Evolutionary conservation across 1,140 invertebrate species (phyloP), one percentile per base, ranked within the genome.

Genomic region (Nixonia krombeini): DNA sequence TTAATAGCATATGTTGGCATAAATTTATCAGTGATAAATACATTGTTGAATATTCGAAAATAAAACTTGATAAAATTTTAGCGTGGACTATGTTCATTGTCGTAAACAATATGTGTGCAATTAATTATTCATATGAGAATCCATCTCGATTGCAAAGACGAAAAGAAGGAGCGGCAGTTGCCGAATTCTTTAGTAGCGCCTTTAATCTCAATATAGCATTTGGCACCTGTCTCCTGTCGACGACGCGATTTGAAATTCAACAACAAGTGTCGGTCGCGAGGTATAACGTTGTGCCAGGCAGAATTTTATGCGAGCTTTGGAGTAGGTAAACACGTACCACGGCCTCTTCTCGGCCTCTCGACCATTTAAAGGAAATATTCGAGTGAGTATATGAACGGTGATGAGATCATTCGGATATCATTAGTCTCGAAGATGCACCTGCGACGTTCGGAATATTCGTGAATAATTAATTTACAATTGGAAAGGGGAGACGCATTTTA

Each of bases 391-490:
- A 28, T 31, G 42, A 28, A 8, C 26, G 25, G 15, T 28, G 42
- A 45, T 28, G 42, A 45, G 44, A 47, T 47, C 44, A 33, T 47
- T 47, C 28, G 15, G 17, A 28, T 47, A 47, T 47, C 42, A 45
- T 45, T 45, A 45, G 42, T 45, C 25, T 28, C 44, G 17, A 18
- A 47, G 29, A 33, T 17, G 29, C 44, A 47, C 28, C 44, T 47
- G 44, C 44, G 25, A 45, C 26, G 42, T 29, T 28, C 12, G 12
- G 6, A 28, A 45, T 17, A 29, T 45, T 45, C 15, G 42, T 45
- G 42, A 45, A 45, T 45, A 47, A 47, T 47, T 47, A 47, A 47
- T 33, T 47, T 33, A 47, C 18, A 45, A 45, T 28, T 26, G 42
- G 42, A 16, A 45, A 15, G 13, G 16, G 42, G 42, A 10, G 33